Percentiles rank a stretch among this genome's conserved stretches.
Evolutionary conservation across 2,113 vertebrate genomes (phyloP).

Genomic region (Mastomys coucha): DNA sequence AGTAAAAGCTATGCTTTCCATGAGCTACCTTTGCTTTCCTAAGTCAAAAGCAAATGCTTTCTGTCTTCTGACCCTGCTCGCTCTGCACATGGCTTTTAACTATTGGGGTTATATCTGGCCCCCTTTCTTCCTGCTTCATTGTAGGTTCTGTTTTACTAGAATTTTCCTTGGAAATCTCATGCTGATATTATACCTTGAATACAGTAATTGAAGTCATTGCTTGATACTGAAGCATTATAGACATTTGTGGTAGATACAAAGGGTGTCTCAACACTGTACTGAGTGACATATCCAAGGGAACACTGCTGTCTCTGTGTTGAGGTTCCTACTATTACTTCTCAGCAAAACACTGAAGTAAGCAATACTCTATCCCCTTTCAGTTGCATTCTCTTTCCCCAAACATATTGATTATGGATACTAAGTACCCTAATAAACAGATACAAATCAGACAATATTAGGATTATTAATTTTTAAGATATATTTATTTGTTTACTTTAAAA

Average conservation of each 20-base stretch:
- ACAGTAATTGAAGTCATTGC: not conserved
- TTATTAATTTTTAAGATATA: not conserved
- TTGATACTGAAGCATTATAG: not conserved
- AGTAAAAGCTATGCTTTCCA: not conserved
- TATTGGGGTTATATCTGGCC: not conserved
- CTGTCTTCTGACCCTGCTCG: not conserved
- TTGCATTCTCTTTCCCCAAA: not conserved
- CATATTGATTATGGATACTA: not conserved
- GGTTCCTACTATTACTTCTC: not conserved
- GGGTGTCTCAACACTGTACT: not conserved
- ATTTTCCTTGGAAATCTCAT: not conserved
- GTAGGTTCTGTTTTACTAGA: not conserved
- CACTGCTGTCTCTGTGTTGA: not conserved
- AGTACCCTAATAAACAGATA: conserved; percentile 30
- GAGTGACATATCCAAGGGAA: not conserved
- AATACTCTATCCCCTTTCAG: not conserved
- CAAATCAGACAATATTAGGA: not conserved
- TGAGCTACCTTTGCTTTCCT: not conserved
- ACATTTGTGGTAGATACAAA: not conserved
- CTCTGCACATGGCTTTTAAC: not conserved
- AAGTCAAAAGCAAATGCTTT: not conserved
- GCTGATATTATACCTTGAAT: not conserved
- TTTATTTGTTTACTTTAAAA: too few species aligned
- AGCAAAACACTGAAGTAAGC: conserved; percentile 24
- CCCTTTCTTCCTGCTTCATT: not conserved